Base-by-base conservation (phyloP, 2,888 invertebrate genomes). In the Heteromurus nitidus region DNA sequence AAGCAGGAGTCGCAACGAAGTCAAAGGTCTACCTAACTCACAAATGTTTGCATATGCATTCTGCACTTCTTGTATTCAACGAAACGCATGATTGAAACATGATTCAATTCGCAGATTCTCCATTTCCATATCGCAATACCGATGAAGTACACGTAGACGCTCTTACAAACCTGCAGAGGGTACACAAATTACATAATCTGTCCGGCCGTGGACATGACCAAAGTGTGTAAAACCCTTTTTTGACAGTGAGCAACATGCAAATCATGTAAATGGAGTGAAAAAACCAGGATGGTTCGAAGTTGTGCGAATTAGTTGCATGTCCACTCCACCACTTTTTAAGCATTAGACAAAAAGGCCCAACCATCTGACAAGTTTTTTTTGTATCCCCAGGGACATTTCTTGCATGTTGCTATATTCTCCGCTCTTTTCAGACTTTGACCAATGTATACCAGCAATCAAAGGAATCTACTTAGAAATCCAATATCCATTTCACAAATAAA, bases 281-380 rank as follows among this genome's bases (percentile, higher is more conserved):
- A 55, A 55, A 7, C 13, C 36, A 36, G 20, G 55, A 36, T 50
- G 16, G 60, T 18, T 16, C 31, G 58, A 83, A 80, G 36, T 83
- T 76, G 82, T 83, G 84, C 84, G 82, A 84, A 84, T 84, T 80
- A 83, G 77, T 74, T 84, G 79, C 82, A 79, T 84, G 82, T 81
- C 72, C 68, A 74, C 69, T 77, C 11, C 47, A 44, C 47, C 42
- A 30, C n/a, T n/a, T n/a, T n/a, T n/a, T n/a, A n/a, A n/a, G n/a
- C n/a, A n/a, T n/a, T 22, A 50, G 7, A 55, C 44, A 64, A 62
- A 69, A 68, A 58, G 50, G 11, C 31, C 47, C 0, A 72, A 65
- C 58, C 72, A 80, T 72, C 79, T 58, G 79, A 80, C 79, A 72
- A 72, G 65, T 80, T 80, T 76, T 76, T 68, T 36, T 70, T 68